phyloP scores from a whole-genome alignment of 2,113 vertebrate genomes.

The Aplodontia rufa region DNA sequence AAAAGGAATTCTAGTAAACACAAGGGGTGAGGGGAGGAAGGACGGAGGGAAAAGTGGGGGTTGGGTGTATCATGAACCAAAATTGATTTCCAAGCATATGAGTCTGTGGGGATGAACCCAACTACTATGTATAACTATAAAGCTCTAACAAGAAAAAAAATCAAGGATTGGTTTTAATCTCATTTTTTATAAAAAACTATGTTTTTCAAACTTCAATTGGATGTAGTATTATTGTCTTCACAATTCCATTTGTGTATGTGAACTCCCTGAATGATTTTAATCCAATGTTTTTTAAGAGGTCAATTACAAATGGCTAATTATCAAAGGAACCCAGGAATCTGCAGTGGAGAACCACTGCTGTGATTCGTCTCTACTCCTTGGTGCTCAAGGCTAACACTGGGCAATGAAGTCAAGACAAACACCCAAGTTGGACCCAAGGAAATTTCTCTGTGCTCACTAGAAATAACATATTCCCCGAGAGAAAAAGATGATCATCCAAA shows the following conservation, averaged over 20 bases:
- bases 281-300: background rate
- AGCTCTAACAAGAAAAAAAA: too few species aligned
- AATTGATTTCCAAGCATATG: too few species aligned
- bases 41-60: too few species aligned
- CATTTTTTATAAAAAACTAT: constrained; percentile 19
- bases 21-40: too few species aligned
- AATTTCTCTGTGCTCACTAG: background rate
- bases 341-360: background rate
- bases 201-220: constrained; percentile 20
- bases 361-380: background rate
- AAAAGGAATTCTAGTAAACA: too few species aligned
- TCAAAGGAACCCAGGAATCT: background rate
- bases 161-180: constrained; percentile 45
- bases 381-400: background rate
- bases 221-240: background rate
- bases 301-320: constrained; percentile 42
- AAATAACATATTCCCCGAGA: background rate
- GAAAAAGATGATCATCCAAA: background rate
- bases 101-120: too few species aligned
- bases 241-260: background rate
- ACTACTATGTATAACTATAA: too few species aligned
- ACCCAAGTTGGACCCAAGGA: background rate
- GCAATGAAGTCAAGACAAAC: background rate
- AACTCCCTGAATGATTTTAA: constrained; percentile 25
- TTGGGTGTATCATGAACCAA: too few species aligned